A percentile compares a stretch with the other conserved stretches of the same genome.
Evolutionary conservation across 2,797 vertebrate genomes (phyloP).

Genomic region (Calcarius lapponicus): DNA sequence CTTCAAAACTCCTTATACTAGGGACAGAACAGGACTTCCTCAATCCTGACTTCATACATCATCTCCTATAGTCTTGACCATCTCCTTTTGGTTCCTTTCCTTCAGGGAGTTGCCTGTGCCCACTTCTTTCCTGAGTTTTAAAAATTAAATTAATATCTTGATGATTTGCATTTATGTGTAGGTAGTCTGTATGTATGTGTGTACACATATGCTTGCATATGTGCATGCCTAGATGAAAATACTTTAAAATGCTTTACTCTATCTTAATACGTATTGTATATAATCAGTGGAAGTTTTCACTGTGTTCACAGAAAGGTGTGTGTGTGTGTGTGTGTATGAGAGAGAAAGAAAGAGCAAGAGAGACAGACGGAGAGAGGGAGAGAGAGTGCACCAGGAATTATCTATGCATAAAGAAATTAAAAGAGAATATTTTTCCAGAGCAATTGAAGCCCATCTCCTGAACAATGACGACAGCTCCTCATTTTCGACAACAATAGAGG

Average conservation of each 20-base stretch:
- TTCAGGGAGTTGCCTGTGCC: not conserved
- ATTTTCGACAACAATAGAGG: constrained; percentile 86
- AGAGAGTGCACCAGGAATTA: constrained; percentile 75
- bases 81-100: not conserved
- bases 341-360: constrained; percentile 22
- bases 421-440: constrained; percentile 81
- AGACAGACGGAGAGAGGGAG: constrained; percentile 61
- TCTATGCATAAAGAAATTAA: constrained; percentile 82
- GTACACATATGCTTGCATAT: not conserved
- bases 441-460: constrained; percentile 82
- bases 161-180: not conserved
- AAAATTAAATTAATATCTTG: not conserved
- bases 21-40: not conserved
- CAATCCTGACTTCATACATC: not conserved
- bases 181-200: not conserved
- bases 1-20: not conserved
- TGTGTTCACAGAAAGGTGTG: constrained; percentile 24
- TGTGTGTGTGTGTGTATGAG: not conserved
- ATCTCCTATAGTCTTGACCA: not conserved
- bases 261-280: not conserved
- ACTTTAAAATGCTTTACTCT: not conserved
- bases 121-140: not conserved
- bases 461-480: constrained; percentile 86
- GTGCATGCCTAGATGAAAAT: not conserved
- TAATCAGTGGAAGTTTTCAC: constrained; percentile 34